A percentile compares a stretch with the other conserved stretches of the same genome.
Conservation (phyloP, 1,140 invertebrate genomes). For the Dendroctonus ponderosae region DNA sequence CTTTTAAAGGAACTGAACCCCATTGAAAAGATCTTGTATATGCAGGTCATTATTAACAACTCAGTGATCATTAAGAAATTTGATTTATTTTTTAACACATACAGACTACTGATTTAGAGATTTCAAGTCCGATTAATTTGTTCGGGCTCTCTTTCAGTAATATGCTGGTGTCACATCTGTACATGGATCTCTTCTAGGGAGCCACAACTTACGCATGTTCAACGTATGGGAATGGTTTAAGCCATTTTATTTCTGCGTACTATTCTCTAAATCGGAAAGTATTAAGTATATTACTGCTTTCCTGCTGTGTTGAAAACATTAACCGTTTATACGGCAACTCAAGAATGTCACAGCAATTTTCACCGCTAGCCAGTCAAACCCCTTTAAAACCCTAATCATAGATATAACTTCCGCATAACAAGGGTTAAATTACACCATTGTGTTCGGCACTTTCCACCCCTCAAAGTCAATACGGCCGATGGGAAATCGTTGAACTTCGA, state of each 20-base stretch:
- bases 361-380: not conserved
- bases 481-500: conserved; percentile 35
- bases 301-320: too few species aligned
- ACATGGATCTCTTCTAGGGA: too few species aligned
- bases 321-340: not conserved
- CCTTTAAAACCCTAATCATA: conserved; percentile 37
- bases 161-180: conserved; percentile 3
- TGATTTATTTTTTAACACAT: conserved; percentile 28
- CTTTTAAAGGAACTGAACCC: conserved; percentile 11
- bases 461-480: conserved; percentile 34
- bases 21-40: conserved; percentile 15
- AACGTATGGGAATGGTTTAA: too few species aligned
- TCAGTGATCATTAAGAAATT: conserved; percentile 26
- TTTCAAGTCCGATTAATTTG: conserved; percentile 10
- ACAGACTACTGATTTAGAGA: conserved; percentile 8
- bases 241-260: too few species aligned
- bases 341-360: not conserved
- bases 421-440: conserved; percentile 44
- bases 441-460: conserved; percentile 36
- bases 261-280: too few species aligned
- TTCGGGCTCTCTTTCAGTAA: conserved; percentile 3
- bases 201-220: too few species aligned
- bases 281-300: too few species aligned
- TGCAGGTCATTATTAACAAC: conserved; percentile 28
- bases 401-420: conserved; percentile 40